phyloP scores from a whole-genome alignment of 2,888 invertebrate species.

The Lamellibrachia satsuma region DNA sequence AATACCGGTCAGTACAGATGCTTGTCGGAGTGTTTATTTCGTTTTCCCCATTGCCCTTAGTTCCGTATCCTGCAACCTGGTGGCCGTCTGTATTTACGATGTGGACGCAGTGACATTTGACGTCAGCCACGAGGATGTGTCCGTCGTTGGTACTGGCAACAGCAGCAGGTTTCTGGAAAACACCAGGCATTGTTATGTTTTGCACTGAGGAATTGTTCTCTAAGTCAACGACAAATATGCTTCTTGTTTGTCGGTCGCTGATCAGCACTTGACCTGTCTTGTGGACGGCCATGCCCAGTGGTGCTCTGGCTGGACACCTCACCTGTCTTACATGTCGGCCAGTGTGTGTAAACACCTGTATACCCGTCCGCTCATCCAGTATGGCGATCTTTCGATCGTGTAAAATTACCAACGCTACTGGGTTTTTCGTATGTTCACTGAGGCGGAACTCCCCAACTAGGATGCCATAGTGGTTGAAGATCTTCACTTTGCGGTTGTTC shows the following conservation, averaged over 20 bases:
- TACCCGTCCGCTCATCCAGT: neutral
- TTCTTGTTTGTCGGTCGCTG: neutral
- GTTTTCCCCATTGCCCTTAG: neutral
- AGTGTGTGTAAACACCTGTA: neutral
- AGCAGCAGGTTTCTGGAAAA: neutral
- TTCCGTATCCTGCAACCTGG: neutral
- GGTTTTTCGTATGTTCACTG: neutral
- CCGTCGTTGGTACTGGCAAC: neutral
- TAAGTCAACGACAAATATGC: neutral
- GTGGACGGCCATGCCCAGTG: neutral
- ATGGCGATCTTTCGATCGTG: neutral
- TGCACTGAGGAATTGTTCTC: neutral
- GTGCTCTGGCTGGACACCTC: neutral
- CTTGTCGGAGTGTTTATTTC: neutral
- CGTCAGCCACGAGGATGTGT: neutral
- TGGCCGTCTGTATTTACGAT: neutral
- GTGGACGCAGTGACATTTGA: conserved; percentile 2
- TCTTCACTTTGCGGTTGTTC: neutral
- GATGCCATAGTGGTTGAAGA: neutral
- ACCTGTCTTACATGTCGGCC: neutral
- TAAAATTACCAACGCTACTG: neutral
- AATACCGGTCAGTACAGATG: neutral
- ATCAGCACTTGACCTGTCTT: neutral
- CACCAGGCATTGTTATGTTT: neutral
- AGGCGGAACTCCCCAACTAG: neutral